Evolutionary conservation across 2,113 vertebrate species (phyloP), one percentile per base, ranked within the genome.

Genomic region (Dendrocopos noguchii): DNA sequence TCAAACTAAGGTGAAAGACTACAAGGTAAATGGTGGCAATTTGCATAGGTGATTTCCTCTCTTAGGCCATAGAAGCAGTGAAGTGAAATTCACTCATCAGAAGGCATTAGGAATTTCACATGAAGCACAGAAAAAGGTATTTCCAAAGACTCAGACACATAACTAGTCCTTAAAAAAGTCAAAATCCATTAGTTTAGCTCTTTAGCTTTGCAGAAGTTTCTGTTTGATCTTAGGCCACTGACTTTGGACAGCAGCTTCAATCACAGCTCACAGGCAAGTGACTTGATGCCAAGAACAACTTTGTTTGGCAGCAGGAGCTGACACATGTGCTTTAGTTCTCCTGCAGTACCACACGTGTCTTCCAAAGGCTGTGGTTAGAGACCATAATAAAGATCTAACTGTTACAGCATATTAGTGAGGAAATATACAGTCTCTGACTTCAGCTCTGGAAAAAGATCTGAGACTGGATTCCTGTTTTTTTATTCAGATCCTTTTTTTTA

Each of bases 211-310:
- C 92, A 91, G 73, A 31, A 91, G 21, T 90, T 93, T 92, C n/a
- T 16, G 2, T 94, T 84, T 93, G 82, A 93, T 95, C 91, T 79
- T 81, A 80, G 83, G 59, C 63, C 88, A 64, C 71, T 52, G 60
- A 66, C 88, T 91, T 91, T 86, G 86, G 91, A 93, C 33, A 91
- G 81, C 47, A 93, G 33, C 75, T 96, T 95, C 91, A 92, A 81
- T 90, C 65, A 88, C 53, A 97, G 74, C 79, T 96, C 19, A 7
- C 72, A 93, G 53, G 60, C 90, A 94, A 96, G 73, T 56, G 50
- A 91, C 76, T 93, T 77, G 64, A 57, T 83, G 91, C 93, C 96
- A 97, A 97, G 64, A 95, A 84, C 74, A 97, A 93, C 90, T 74
- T 95, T 79, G 59, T 84, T 95, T 95, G 88, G 83, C 94, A 96